These are phyloP conservation scores for Sebastes vulpes DNA, from an alignment of 2,797 vertebrate genomes.

Conservation along the genomic window DNA sequence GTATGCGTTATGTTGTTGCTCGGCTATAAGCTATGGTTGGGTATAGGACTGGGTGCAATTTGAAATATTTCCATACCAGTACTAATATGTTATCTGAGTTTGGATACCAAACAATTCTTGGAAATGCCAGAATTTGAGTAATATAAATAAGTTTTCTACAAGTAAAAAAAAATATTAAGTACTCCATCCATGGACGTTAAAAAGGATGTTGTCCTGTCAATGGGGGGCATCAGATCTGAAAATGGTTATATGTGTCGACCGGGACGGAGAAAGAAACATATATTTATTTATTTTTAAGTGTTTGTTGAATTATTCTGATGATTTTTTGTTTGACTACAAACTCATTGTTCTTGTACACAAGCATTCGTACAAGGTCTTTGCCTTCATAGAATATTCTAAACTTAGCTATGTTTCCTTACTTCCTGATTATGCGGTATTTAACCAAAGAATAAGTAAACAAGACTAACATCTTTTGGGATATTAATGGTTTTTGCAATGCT, in stretches of 20 bases:
- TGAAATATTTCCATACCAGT: background rate
- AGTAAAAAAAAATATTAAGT: background rate
- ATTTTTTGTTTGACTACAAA: background rate
- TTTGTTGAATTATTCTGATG: background rate
- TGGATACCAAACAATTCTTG: background rate
- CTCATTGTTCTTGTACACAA: background rate
- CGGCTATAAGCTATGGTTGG: background rate
- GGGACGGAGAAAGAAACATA: accelerated
- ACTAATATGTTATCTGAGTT: background rate
- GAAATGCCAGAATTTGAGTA: background rate
- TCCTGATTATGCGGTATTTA: background rate
- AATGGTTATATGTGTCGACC: background rate
- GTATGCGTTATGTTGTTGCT: background rate
- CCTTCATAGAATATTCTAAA: background rate
- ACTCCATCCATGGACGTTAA: background rate
- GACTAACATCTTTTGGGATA: background rate
- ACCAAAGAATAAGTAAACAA: background rate
- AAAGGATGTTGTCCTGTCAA: background rate
- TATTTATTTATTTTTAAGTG: background rate
- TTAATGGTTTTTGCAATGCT: background rate
- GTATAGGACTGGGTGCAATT: background rate
- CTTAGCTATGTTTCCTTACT: background rate
- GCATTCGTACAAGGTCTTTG: background rate
- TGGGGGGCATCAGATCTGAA: background rate
- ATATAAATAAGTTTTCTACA: background rate